Evolutionary conservation across 2,113 vertebrate species (phyloP).

Genomic region (Felis chaus): DNA sequence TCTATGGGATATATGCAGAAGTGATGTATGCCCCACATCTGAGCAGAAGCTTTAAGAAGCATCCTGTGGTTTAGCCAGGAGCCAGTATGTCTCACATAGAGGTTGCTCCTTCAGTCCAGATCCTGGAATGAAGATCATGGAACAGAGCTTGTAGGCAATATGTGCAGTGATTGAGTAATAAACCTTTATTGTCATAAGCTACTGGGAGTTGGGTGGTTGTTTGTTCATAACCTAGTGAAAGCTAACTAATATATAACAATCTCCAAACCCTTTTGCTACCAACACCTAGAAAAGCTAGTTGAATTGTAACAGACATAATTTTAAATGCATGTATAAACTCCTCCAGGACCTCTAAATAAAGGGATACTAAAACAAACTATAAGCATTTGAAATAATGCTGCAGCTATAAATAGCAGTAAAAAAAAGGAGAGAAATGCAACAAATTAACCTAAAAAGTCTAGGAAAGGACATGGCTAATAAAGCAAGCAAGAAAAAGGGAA

Average conservation of each 20-base stretch:
- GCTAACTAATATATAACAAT: not conserved
- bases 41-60: not conserved
- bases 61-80: not conserved
- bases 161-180: not conserved
- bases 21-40: not conserved
- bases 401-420: not conserved
- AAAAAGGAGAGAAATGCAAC: not conserved
- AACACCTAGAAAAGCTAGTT: not conserved
- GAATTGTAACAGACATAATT: not conserved
- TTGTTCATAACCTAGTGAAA: not conserved
- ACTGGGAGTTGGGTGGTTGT: not conserved
- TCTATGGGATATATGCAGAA: not conserved
- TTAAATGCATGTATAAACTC: not conserved
- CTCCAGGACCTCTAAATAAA: not conserved
- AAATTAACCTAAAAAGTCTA: not conserved
- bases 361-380: not conserved
- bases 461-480: constrained; percentile 14
- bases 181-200: not conserved
- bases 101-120: not conserved
- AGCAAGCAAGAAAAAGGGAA: constrained; percentile 49
- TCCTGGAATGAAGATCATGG: not conserved
- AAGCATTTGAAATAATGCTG: not conserved
- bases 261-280: not conserved
- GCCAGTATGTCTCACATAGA: not conserved
- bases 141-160: not conserved